Evolutionary conservation across 2,113 vertebrate genomes (phyloP), one percentile per base, ranked within the genome.

Genomic region (Microtus montanus): DNA sequence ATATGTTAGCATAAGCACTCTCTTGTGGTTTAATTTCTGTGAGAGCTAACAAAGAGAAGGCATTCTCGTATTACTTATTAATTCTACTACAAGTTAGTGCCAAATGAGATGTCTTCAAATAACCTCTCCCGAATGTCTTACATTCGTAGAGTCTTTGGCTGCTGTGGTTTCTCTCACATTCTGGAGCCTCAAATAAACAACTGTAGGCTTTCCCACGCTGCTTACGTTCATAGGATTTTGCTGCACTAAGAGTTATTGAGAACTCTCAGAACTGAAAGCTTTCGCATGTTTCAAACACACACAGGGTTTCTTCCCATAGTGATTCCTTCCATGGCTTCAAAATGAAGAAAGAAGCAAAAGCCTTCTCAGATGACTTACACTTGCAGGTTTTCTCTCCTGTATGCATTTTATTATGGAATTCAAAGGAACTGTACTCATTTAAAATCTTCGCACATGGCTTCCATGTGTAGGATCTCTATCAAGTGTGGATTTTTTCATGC

Each of bases 231-330:
- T 73, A 52, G 68, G 66, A 35, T 15, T 87, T 87, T n/a, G 54
- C 68, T 38, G 28, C 70, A 44, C 8, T 61, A 5, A 74, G 86
- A 22, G 33, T 73, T 74, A 28, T 63, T 63, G 68, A 41, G 89
- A 71, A 97, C 35, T 41, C 78, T 41, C 90, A 96, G 11, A 96
- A 96, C 49, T 95, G 92, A 96, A 95, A 83, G 90, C 66, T 96
- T 98, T 85, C 88, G 38, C 68, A 19, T 54, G 58, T 20, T 84
- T 49, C 22, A 77, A 71, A 30, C 98, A 98, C 84, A 96, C 85
- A 20, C 89, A 98, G 24, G 92, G 64, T 28, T 80, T 91, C 24
- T 91, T 64, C 41, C 89, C 64, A 58, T 64, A 54, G 64, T 44
- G 89, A 38, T 33, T 85, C 28, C 52, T 58, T 44, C 30, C n/a